phyloP scores from a whole-genome alignment of 35 echinoderm and acorn worm genomes.

The Strongylocentrotus purpuratus region DNA sequence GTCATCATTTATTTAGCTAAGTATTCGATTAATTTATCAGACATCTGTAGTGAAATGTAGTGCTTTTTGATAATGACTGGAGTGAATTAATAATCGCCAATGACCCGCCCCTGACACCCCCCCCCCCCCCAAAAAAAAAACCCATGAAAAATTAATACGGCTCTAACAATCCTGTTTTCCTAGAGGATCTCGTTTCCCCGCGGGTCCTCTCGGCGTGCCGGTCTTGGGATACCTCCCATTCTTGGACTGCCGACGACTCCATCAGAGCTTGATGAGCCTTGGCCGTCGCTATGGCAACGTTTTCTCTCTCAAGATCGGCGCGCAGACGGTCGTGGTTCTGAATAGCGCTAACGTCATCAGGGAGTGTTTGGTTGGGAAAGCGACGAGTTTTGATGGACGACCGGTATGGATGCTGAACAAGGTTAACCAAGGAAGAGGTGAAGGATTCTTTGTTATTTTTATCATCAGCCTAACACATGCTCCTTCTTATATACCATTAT shows the following conservation, averaged over 20 bases:
- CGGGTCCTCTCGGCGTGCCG: slow-evolving; percentile 74
- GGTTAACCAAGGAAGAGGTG: slow-evolving; percentile 76
- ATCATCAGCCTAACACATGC: not conserved
- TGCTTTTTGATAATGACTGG: not conserved
- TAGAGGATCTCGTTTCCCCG: slow-evolving; percentile 52
- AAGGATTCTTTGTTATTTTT: not conserved
- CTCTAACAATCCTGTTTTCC: too few species aligned
- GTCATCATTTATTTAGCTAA: too few species aligned
- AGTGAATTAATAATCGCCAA: not conserved
- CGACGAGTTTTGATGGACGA: slow-evolving; percentile 61
- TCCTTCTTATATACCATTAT: not conserved
- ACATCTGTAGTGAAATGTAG: not conserved
- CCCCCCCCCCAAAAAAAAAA: too few species aligned
- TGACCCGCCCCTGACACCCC: too few species aligned
- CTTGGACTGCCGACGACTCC: slow-evolving; percentile 65
- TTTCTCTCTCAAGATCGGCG: slow-evolving; percentile 73
- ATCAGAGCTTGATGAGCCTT: slow-evolving; percentile 53
- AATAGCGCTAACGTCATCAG: slow-evolving; percentile 70
- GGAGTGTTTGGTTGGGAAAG: slow-evolving; percentile 75
- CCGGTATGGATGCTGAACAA: slow-evolving; percentile 82
- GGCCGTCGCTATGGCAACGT: slow-evolving; percentile 66
- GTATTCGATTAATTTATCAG: too few species aligned
- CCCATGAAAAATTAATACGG: too few species aligned
- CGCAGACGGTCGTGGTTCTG: slow-evolving; percentile 71
- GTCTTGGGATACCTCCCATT: slow-evolving; percentile 86